Evolutionary conservation across 1,140 invertebrate genomes (phyloP).

Genomic region (Solenopsis invicta): DNA sequence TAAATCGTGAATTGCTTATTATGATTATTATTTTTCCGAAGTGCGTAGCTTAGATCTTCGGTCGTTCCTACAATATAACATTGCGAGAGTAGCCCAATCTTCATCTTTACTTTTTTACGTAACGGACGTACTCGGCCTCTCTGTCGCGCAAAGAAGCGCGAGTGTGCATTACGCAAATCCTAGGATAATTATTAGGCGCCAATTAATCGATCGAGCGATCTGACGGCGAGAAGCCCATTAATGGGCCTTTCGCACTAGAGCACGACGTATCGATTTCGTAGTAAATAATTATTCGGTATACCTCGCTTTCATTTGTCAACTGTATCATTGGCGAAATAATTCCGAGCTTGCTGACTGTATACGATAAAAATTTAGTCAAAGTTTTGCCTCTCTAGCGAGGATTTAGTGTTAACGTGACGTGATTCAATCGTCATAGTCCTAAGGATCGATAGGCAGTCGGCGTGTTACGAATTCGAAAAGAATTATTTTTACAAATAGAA

Average conservation of each 20-base stretch:
- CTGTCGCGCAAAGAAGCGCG: background rate
- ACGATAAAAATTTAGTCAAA: constrained; percentile 48
- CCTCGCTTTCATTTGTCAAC: constrained; percentile 30
- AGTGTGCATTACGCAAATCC: constrained; percentile 43
- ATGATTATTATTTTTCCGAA: background rate
- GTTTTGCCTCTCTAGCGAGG: constrained; percentile 22
- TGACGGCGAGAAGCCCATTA: background rate
- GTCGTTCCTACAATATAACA: constrained; percentile 30
- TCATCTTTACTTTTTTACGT: constrained; percentile 33
- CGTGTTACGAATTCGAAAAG: constrained; percentile 38
- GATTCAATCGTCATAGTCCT: constrained; percentile 44
- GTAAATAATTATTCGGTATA: constrained; percentile 30
- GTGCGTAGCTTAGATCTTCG: constrained; percentile 1
- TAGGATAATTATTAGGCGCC: constrained; percentile 63
- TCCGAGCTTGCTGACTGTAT: constrained; percentile 43
- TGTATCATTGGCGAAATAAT: constrained; percentile 50
- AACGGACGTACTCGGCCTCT: constrained; percentile 50
- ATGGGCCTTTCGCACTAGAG: constrained; percentile 5
- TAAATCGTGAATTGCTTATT: background rate
- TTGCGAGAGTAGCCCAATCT: background rate
- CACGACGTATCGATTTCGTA: constrained; percentile 58
- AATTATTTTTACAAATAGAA: background rate
- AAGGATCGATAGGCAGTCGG: constrained; percentile 42
- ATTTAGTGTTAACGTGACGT: constrained; percentile 36
- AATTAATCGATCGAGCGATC: constrained; percentile 54